A percentile compares a stretch with the other conserved stretches of the same genome.
phyloP scores from a whole-genome alignment of 2,797 vertebrate genomes.

The Capromys pilorides region DNA sequence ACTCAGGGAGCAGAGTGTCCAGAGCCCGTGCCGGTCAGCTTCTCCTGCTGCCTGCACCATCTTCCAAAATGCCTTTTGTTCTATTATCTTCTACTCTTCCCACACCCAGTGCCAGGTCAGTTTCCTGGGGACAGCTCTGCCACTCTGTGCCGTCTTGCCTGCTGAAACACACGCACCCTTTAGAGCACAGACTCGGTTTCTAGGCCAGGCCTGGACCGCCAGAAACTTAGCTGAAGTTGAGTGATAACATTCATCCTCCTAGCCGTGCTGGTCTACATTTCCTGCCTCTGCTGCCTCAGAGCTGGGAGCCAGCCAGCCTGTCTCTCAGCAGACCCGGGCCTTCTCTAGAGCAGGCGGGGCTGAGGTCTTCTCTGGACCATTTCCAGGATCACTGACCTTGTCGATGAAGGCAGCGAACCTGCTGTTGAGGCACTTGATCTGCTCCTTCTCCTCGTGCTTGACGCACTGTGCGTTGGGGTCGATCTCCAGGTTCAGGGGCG shows the following conservation, averaged over 20 bases:
- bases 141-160: neutral
- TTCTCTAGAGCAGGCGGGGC: accelerated
- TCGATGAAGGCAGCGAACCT: constrained; percentile 91
- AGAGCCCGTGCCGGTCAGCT: accelerated
- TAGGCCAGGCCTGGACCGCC: neutral
- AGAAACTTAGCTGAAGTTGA: neutral
- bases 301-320: neutral
- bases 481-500: constrained; percentile 76
- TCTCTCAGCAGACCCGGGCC: neutral
- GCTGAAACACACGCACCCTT: neutral
- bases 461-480: constrained; percentile 67
- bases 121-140: neutral
- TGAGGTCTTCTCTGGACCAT: neutral
- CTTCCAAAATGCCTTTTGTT: neutral
- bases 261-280: neutral
- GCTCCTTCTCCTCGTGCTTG: constrained; percentile 86
- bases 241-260: neutral
- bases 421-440: constrained; percentile 94
- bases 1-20: neutral
- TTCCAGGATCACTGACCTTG: constrained; percentile 85
- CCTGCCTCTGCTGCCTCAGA: neutral
- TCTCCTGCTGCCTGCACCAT: neutral
- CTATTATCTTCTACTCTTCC: neutral
- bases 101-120: neutral
- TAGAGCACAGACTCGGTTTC: neutral